Base-by-base conservation (phyloP, 2,888 invertebrate genomes). In the Drosophila siamana region DNA sequence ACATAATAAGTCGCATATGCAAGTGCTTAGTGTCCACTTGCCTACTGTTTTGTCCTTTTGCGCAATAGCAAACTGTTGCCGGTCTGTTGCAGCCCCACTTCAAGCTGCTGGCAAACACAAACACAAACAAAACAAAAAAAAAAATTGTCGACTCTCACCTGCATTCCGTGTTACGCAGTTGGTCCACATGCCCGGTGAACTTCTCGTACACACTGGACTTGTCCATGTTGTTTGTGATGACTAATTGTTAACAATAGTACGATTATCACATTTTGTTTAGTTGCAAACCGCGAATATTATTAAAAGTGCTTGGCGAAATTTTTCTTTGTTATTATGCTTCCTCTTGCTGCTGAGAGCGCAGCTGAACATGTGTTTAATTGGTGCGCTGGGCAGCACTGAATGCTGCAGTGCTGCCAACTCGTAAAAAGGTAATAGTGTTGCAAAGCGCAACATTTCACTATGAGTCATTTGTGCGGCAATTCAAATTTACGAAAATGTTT, bases 131-230 rank as follows among this genome's bases (percentile, higher is more conserved):
- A 52, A 48, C n/a, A 38, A 19, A 16, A n/a, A n/a, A 26, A 52
- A 55, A 59, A 46, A 30, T 22, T 26, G 30, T 57, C n/a, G 11
- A 33, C 33, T 43, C 83, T 65, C 69, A 92, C 92, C 91, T 92
- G 91, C 92, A 92, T 90, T 92, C 92, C 11, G 91, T 92, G 54
- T 90, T 92, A 55, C 92, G 89, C 63, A 92, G 84, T 64, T 91
- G 88, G 52, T 92, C 92, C 60, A 92, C 90, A 30, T 87, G 79
- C 28, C 89, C 89, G 16, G 86, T 90, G 70, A 92, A 92, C 50
- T 88, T 90, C 4, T 86, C 85, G 75, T 91, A 91, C 19, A 77
- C 87, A 48, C 77, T 86, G 69, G 90, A 83, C 70, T 90, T 91
- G 50, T 91, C 91, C 91, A 91, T 91, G 60, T 59, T 47, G 40